Conservation (phyloP, 2,113 vertebrate genomes). For the Potamarius usumacintae region DNA sequence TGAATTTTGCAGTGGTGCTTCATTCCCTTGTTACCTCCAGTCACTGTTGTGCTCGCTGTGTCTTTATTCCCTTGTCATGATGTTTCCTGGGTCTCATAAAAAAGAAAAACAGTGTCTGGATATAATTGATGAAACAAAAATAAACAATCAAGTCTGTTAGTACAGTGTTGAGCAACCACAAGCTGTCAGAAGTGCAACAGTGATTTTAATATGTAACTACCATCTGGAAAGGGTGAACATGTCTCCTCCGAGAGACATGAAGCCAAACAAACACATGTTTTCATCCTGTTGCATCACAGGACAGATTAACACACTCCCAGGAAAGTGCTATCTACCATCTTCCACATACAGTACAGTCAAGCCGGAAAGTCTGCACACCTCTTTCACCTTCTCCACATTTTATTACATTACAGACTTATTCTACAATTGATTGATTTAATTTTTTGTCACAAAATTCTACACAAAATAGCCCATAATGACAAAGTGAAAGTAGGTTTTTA, state of each 20-base stretch:
- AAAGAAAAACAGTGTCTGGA: not conserved
- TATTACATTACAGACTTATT: too few species aligned
- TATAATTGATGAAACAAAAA: not conserved
- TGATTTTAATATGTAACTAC: not conserved
- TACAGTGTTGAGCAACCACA: not conserved
- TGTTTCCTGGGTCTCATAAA: not conserved
- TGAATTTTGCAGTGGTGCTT: not conserved
- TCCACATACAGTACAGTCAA: too few species aligned
- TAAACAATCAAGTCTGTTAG: not conserved
- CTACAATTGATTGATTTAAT: too few species aligned
- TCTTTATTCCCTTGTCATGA: not conserved
- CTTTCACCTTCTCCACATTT: too few species aligned
- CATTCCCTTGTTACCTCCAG: not conserved
- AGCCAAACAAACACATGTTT: not conserved
- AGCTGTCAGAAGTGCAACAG: not conserved
- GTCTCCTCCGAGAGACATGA: not conserved
- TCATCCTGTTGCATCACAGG: too few species aligned
- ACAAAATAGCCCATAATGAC: too few species aligned
- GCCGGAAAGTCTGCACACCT: too few species aligned
- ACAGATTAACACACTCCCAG: too few species aligned
- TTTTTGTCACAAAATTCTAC: too few species aligned
- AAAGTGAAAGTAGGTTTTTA: too few species aligned
- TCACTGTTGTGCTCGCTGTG: not conserved
- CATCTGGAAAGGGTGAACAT: not conserved
- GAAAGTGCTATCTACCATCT: too few species aligned